Evolutionary conservation across 2,797 vertebrate genomes (phyloP).

Genomic region (Hemibagrus guttatus): DNA sequence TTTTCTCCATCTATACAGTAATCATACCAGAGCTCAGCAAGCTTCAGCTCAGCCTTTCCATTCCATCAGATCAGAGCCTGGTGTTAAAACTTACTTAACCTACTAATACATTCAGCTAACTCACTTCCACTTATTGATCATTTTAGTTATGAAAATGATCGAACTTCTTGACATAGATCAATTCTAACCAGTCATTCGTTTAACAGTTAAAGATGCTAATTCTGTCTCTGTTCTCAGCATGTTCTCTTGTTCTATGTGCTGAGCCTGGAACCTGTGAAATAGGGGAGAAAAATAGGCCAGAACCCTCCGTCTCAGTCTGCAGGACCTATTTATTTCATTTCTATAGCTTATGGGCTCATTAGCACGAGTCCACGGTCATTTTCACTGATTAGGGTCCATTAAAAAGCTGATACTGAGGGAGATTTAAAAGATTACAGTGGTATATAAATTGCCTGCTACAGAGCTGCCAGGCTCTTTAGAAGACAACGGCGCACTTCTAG

Average conservation of each 20-base stretch:
- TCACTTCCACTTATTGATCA: no score
- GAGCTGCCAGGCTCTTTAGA: constrained; percentile 1
- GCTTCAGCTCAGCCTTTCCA: constrained; percentile 8
- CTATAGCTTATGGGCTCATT: constrained; percentile 56
- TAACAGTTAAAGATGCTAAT: neutral
- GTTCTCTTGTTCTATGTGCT: neutral
- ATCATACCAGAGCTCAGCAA: constrained; percentile 5
- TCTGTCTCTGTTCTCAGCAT: neutral
- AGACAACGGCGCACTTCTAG: neutral
- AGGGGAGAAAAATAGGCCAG: neutral
- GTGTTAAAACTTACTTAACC: neutral
- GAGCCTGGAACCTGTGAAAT: constrained; percentile 7
- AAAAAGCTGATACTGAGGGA: constrained; percentile 56
- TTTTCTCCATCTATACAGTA: constrained; percentile 66
- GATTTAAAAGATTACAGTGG: constrained; percentile 57
- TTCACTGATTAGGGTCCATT: constrained; percentile 63
- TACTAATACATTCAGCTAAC: neutral
- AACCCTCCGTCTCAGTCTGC: neutral
- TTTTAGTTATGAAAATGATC: neutral
- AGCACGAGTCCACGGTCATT: constrained; percentile 55
- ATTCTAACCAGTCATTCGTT: neutral
- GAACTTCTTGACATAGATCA: neutral
- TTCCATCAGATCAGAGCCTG: neutral
- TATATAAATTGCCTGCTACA: constrained; percentile 31
- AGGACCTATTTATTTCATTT: constrained; percentile 26